These are phyloP conservation scores for Euplagia quadripunctaria DNA, from an alignment of 2,888 invertebrate species.

Conservation along the genomic window DNA sequence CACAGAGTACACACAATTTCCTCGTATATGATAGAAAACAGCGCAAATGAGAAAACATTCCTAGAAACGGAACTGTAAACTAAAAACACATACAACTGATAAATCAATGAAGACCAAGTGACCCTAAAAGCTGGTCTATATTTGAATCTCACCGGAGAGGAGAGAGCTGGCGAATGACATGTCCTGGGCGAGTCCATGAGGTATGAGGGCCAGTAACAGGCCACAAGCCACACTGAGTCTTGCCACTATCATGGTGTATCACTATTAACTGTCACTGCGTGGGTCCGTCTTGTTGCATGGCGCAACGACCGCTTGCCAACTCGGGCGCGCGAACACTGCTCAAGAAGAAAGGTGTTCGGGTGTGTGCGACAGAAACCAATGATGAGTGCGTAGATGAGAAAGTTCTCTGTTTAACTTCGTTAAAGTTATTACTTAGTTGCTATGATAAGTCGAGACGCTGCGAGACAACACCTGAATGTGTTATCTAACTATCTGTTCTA, in stretches of 20 bases:
- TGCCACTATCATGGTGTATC: constrained; percentile 69
- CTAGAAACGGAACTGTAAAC: constrained; percentile 28
- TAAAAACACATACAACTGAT: constrained; percentile 38
- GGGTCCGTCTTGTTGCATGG: constrained; percentile 64
- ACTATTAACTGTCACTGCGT: constrained; percentile 60
- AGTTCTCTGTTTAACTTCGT: constrained; percentile 17
- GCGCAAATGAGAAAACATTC: constrained; percentile 33
- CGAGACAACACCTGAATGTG: neutral
- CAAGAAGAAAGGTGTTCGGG: constrained; percentile 71
- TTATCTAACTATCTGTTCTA: neutral
- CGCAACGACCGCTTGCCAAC: constrained; percentile 67
- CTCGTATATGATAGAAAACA: neutral
- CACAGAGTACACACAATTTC: constrained; percentile 21
- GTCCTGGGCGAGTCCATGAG: constrained; percentile 87
- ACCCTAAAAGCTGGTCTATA: constrained; percentile 28
- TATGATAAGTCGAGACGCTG: neutral
- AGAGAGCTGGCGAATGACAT: constrained; percentile 92
- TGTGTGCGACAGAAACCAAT: constrained; percentile 50
- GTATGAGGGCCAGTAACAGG: constrained; percentile 57
- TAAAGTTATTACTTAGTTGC: constrained; percentile 5
- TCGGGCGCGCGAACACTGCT: constrained; percentile 67
- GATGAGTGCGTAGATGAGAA: constrained; percentile 41
- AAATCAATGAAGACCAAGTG: constrained; percentile 27
- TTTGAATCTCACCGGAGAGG: constrained; percentile 90
- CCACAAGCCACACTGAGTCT: constrained; percentile 56